Base-by-base conservation (phyloP, 2,888 invertebrate genomes). In the Ypsolopha scabrella region DNA sequence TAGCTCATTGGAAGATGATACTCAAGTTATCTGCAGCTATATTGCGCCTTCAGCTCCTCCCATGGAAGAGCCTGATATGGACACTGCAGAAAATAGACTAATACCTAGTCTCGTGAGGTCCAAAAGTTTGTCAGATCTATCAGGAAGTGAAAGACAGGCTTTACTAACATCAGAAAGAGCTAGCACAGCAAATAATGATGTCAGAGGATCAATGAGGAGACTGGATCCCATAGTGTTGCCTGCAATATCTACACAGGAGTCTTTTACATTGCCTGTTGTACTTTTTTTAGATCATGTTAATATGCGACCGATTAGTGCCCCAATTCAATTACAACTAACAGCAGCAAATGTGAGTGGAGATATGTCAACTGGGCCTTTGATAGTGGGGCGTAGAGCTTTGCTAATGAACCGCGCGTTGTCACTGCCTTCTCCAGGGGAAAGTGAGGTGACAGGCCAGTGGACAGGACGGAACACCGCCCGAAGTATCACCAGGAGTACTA, bases 261-360 rank as follows among this genome's bases (percentile, higher is more conserved):
- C 52, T 6, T 62, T 86, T 41, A 86, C 86, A 10, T 62, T 86
- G 55, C 86, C 86, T 44, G 86, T 86, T 47, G 83, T 86, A 63
- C 65, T 86, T 46, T 86, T 86, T 60, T 63, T 86, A 55, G 86
- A 86, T 59, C 77, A 83, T 55, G 77, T 82, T 43, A 81, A 85
- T 53, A 73, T 82, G 74, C 67, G 85, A 41, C 86, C 86, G 36
- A 82, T 82, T 0, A 85, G 82, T 60, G 80, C 83, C 9, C 86
- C 86, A 2, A 80, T 86, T 64, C 85, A 85, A 60, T 65, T 85
- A 55, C 85, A 85, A 69, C 79, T 85, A 44, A 81, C 83, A 11
- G 80, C 85, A 24, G 80, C 83, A 1, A 83, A 83, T 67, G 62
- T 85, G n/a, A 82, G 73, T 56, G 73, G 68, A 51, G 81, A 80